Conservation (phyloP, 2,888 invertebrate genomes). For the Drosophila pseudotakahashii region DNA sequence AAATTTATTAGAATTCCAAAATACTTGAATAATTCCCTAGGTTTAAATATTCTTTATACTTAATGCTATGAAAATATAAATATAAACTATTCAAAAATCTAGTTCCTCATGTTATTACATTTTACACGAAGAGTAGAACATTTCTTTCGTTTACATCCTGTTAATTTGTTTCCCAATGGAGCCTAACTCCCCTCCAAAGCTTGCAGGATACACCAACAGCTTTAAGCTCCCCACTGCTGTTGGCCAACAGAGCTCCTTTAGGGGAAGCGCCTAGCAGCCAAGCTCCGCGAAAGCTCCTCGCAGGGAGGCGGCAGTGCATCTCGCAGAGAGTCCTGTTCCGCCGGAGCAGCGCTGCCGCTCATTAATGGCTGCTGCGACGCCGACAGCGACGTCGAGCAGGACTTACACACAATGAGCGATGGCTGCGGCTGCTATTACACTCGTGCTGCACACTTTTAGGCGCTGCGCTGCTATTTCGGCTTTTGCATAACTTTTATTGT, state of each 20-base stretch:
- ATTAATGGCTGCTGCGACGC: slow-evolving; percentile 42
- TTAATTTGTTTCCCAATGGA: neutral
- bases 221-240: slow-evolving; percentile 27
- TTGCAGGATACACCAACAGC: slow-evolving; percentile 36
- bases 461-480: slow-evolving; percentile 61
- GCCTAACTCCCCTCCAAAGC: slow-evolving; percentile 20
- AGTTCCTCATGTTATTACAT: neutral
- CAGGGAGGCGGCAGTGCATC: slow-evolving; percentile 2
- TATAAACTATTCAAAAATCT: neutral
- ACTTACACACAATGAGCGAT: slow-evolving; percentile 36
- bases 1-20: too few species aligned
- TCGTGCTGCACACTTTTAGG: slow-evolving; percentile 68
- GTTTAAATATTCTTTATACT: too few species aligned
- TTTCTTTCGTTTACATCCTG: neutral
- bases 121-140: neutral
- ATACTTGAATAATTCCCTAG: too few species aligned
- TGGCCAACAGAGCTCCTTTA: slow-evolving; percentile 6
- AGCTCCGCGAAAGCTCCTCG: slow-evolving; percentile 31
- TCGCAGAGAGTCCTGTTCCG: slow-evolving; percentile 18
- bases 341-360: slow-evolving; percentile 11
- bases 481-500: slow-evolving; percentile 79
- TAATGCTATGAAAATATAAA: too few species aligned
- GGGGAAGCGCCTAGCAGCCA: slow-evolving; percentile 17
- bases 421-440: slow-evolving; percentile 10
- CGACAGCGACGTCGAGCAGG: slow-evolving; percentile 22